Percentiles rank a stretch among this genome's conserved stretches.
phyloP scores from a whole-genome alignment of 2,113 vertebrate species.

The Lipophrys pholis region DNA sequence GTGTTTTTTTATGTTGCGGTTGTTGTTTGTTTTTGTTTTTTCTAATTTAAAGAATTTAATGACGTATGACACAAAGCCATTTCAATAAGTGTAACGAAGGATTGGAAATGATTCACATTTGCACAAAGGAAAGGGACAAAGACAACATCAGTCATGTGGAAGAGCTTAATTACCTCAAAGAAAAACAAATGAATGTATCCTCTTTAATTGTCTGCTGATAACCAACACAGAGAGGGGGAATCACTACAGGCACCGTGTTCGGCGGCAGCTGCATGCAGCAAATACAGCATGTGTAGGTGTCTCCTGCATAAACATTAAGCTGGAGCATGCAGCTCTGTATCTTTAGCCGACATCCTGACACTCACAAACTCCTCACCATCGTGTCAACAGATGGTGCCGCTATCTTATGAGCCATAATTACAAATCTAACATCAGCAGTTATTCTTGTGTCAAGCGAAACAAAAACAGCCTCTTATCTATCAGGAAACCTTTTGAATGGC shows the following conservation, averaged over 20 bases:
- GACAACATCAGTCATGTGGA: conserved; percentile 66
- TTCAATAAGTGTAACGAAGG: conserved; percentile 57
- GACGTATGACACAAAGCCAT: conserved; percentile 52
- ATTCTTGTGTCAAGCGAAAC: conserved; percentile 67
- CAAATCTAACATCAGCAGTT: conserved; percentile 69
- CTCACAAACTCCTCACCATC: conserved; percentile 40
- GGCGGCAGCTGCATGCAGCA: conserved; percentile 18
- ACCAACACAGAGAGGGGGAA: conserved; percentile 32
- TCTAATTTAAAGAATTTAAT: background rate
- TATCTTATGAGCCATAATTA: conserved; percentile 67
- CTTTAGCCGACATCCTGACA: conserved; percentile 21
- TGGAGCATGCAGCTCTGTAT: background rate
- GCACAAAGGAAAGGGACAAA: conserved; percentile 63
- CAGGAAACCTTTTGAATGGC: conserved; percentile 36
- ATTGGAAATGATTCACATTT: conserved; percentile 58
- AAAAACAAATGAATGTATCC: conserved; percentile 69
- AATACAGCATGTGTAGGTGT: conserved; percentile 33
- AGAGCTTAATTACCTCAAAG: conserved; percentile 77
- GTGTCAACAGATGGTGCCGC: conserved; percentile 63
- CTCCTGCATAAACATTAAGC: conserved; percentile 7
- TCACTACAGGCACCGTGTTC: conserved; percentile 45
- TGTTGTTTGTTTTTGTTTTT: background rate
- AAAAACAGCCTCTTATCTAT: conserved; percentile 59
- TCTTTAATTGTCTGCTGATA: conserved; percentile 69
- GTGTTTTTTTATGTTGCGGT: conserved; percentile 45